Conservation (phyloP, 2,797 vertebrate genomes). For the Hoplostethus atlanticus region DNA sequence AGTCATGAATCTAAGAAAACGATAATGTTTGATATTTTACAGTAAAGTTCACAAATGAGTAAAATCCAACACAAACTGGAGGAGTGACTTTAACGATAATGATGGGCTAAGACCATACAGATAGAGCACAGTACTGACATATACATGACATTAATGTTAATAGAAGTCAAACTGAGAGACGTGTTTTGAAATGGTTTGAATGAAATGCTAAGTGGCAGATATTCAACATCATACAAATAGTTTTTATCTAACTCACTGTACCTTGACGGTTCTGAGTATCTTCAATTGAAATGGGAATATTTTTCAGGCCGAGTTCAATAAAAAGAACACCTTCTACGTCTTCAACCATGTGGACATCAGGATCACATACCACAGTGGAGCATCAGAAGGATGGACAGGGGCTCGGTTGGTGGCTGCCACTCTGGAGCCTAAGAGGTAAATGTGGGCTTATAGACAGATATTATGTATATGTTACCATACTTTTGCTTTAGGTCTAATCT, state of each 20-base stretch:
- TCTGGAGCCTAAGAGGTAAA: constrained; percentile 91
- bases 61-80: not conserved
- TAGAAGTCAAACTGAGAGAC: not conserved
- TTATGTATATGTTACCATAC: not conserved
- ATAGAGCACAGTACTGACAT: not conserved
- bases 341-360: constrained; percentile 94
- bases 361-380: constrained; percentile 90
- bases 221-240: not conserved
- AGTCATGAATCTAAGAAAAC: too few relatives aligned
- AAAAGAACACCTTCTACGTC: constrained; percentile 91
- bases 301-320: constrained; percentile 90
- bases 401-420: constrained; percentile 89
- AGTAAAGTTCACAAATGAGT: not conserved
- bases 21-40: not conserved
- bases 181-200: not conserved
- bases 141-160: not conserved
- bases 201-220: not conserved
- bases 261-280: not conserved
- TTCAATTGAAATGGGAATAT: not conserved
- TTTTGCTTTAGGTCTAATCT: not conserved
- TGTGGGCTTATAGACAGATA: not conserved
- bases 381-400: constrained; percentile 83
- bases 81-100: not conserved
- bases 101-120: not conserved
- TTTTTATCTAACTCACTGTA: not conserved